Percentiles rank a stretch among this genome's conserved stretches.
phyloP scores from a whole-genome alignment of 2,888 invertebrate genomes.

The Lobophora halterata region DNA sequence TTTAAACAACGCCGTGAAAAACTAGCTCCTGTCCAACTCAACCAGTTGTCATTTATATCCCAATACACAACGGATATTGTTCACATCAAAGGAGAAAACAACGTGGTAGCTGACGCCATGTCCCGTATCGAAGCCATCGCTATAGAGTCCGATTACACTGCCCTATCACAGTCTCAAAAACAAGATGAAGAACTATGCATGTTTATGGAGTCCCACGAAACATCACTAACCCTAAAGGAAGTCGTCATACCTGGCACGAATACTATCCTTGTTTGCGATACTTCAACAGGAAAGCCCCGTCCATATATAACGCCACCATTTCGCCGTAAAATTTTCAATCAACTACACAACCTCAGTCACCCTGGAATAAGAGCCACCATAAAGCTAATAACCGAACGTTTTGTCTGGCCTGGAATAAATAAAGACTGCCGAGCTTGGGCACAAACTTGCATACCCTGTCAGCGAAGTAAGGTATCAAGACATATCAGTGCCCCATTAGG shows the following conservation, averaged over 20 bases:
- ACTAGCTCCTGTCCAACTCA: constrained; percentile 42
- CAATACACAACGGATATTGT: constrained; percentile 48
- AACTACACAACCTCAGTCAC: constrained; percentile 30
- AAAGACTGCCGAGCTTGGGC: constrained; percentile 41
- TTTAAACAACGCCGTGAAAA: constrained; percentile 37
- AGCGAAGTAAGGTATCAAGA: constrained; percentile 39
- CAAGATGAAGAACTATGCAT: constrained; percentile 24
- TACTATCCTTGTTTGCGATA: constrained; percentile 21
- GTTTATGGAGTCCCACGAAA: constrained; percentile 6
- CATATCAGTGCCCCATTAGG: constrained; percentile 30
- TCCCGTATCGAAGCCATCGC: constrained; percentile 34
- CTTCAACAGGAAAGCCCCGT: constrained; percentile 18
- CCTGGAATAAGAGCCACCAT: constrained; percentile 26
- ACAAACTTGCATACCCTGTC: constrained; percentile 32
- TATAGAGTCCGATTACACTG: constrained; percentile 13
- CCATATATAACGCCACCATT: constrained; percentile 26
- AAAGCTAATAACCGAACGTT: constrained; percentile 33
- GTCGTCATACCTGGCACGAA: constrained; percentile 12
- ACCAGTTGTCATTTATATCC: constrained; percentile 43
- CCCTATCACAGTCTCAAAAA: constrained; percentile 21
- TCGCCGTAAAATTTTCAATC: constrained; percentile 26
- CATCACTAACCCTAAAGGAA: constrained; percentile 22
- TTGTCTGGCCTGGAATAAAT: constrained; percentile 44
- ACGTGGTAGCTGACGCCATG: constrained; percentile 45
- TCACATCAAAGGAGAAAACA: constrained; percentile 41